phyloP scores from a whole-genome alignment of 1,140 invertebrate species.

The Procambarus virginalis region DNA sequence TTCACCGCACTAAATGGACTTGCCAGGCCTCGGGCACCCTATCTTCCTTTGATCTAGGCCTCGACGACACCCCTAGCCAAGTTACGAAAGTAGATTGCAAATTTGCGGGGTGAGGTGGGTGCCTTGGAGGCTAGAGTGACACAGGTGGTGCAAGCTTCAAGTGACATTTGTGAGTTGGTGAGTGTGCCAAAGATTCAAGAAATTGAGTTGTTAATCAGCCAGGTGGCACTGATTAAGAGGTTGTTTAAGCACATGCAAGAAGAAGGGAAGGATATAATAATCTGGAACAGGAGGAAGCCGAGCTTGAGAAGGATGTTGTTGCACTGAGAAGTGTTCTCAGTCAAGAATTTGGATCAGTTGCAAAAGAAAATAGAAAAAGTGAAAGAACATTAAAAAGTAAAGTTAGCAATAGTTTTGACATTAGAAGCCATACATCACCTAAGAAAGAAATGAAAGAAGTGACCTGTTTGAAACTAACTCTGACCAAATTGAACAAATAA shows the following conservation, averaged over 20 bases:
- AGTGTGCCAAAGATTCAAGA: too few relatives aligned
- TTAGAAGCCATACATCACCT: not conserved
- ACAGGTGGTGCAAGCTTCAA: not conserved
- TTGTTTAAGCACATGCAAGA: not conserved
- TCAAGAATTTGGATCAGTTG: not conserved
- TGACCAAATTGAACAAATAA: not conserved
- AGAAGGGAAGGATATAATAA: not conserved
- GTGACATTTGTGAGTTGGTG: too few relatives aligned
- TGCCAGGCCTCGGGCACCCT: not conserved
- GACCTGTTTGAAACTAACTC: not conserved
- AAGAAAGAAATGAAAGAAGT: not conserved
- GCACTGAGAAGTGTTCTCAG: not conserved
- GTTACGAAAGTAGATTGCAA: not conserved
- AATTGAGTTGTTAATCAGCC: not conserved
- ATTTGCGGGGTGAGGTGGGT: not conserved
- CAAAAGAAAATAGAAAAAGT: not conserved
- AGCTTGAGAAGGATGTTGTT: constrained; percentile 8
- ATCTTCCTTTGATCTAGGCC: not conserved
- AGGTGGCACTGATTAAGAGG: not conserved
- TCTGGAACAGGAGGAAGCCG: not conserved
- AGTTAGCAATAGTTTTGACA: not conserved
- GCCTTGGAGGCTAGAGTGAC: not conserved
- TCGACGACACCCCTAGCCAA: not conserved
- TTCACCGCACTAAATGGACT: not conserved
- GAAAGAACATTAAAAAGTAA: not conserved